These are phyloP conservation scores for Parazoanthus darwini DNA, from an alignment of 92 coral and sea anemone genomes.

Conservation along the genomic window DNA sequence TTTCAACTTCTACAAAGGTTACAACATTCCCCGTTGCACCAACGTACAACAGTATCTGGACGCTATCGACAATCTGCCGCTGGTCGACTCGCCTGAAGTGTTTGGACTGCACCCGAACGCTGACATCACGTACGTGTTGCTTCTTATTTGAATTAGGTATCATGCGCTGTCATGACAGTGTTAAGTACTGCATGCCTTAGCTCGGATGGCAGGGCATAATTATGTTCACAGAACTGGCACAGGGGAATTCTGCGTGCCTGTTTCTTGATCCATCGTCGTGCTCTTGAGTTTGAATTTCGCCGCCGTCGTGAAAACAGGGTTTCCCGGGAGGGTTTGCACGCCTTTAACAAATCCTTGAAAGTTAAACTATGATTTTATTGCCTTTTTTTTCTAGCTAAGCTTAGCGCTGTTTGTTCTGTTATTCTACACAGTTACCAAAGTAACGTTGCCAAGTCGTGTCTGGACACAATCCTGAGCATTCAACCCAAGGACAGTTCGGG, in stretches of 20 bases:
- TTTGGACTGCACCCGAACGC: conserved; percentile 98
- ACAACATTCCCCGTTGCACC: conserved; percentile 83
- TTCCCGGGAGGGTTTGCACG: too few relatives aligned
- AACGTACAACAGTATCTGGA: conserved; percentile 80
- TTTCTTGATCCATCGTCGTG: too few relatives aligned
- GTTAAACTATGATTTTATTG: too few relatives aligned
- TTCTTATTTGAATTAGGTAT: background rate
- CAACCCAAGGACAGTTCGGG: conserved; percentile 99
- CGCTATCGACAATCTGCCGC: conserved; percentile 83
- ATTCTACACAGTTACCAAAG: conserved; percentile 84
- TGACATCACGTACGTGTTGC: conserved; percentile 86
- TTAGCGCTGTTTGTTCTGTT: background rate
- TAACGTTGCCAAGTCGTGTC: conserved; percentile 89
- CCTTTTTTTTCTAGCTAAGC: background rate
- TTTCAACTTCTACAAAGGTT: conserved; percentile 96
- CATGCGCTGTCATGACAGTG: too few relatives aligned
- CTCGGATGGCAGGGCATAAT: too few relatives aligned
- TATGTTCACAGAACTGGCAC: too few relatives aligned
- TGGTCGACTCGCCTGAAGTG: conserved; percentile 97
- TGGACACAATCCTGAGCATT: conserved; percentile 94
- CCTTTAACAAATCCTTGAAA: too few relatives aligned
- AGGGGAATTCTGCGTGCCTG: too few relatives aligned
- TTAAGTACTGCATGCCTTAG: too few relatives aligned
- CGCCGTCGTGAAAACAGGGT: too few relatives aligned
- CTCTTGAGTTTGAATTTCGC: too few relatives aligned